phyloP scores from a whole-genome alignment of 64 coral and sea anemone genomes.

The Stylophora pistillata region DNA sequence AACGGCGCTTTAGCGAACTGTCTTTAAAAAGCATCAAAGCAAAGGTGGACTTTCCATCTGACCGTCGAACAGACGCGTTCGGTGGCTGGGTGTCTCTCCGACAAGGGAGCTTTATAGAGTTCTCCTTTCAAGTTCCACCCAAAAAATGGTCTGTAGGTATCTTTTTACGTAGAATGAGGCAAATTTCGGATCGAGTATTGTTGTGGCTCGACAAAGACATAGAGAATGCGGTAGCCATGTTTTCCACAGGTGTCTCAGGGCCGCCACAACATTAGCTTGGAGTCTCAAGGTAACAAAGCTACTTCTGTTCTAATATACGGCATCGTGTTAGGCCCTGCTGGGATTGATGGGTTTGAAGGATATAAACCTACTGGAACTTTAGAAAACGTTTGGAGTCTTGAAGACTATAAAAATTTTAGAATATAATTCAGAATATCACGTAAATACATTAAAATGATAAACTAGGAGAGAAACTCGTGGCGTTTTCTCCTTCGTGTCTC shows the following conservation, averaged over 20 bases:
- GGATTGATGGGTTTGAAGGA: background rate
- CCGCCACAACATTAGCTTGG: conserved; percentile 2
- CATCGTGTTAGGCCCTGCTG: conserved; percentile 2
- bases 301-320: background rate
- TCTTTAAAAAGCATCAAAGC: background rate
- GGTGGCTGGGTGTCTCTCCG: conserved; percentile 5
- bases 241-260: conserved; percentile 1
- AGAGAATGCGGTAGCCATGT: background rate
- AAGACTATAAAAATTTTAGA: conserved; percentile 30
- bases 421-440: background rate
- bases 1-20: background rate
- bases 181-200: background rate
- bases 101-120: background rate
- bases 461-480: too few species aligned
- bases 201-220: conserved; percentile 33
- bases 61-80: conserved; percentile 14
- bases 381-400: conserved; percentile 15
- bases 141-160: conserved; percentile 3
- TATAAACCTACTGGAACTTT: conserved; percentile 15
- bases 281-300: conserved; percentile 1
- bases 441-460: too few species aligned
- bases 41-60: background rate
- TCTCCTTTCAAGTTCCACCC: conserved; percentile 9
- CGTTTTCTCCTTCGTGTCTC: too few species aligned
- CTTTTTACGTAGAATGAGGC: background rate